These are phyloP conservation scores for Dromiciops gliroides DNA, from an alignment of 2,113 vertebrate species.

Conservation along the genomic window DNA sequence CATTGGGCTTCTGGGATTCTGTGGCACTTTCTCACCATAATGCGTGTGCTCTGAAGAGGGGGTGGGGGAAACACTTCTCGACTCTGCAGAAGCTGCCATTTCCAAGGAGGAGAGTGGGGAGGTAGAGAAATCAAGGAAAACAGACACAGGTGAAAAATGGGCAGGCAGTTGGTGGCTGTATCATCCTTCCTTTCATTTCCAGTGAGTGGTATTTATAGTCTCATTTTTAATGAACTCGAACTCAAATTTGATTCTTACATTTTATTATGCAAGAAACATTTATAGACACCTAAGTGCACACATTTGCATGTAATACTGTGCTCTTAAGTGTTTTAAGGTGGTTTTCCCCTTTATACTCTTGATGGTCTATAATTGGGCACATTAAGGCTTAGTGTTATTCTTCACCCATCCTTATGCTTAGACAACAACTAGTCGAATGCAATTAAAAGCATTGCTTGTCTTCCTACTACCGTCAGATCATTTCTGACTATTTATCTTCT, in stretches of 20 bases:
- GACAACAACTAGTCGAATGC: slow-evolving; percentile 69
- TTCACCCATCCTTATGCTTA: slow-evolving; percentile 60
- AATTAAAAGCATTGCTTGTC: slow-evolving; percentile 71
- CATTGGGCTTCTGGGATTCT: not conserved
- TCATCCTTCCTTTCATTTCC: slow-evolving; percentile 32
- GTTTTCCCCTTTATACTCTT: slow-evolving; percentile 8
- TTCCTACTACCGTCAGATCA: slow-evolving; percentile 57
- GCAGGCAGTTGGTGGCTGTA: slow-evolving; percentile 20
- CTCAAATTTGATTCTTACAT: not conserved
- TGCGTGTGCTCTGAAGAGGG: no score
- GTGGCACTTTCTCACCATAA: not conserved
- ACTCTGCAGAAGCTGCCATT: slow-evolving; percentile 1
- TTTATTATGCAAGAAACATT: slow-evolving; percentile 9
- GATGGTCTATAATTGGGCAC: slow-evolving; percentile 37
- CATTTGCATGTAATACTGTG: slow-evolving; percentile 22
- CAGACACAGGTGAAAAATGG: not conserved
- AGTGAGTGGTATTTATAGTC: not conserved
- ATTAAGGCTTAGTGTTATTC: slow-evolving; percentile 51
- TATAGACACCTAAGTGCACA: not conserved
- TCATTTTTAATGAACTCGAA: not conserved
- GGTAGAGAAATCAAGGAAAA: slow-evolving; percentile 35
- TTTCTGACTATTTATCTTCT: slow-evolving; percentile 66
- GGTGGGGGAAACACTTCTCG: not conserved
- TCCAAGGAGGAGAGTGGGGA: not conserved
- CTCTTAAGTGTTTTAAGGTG: not conserved